Evolutionary conservation across 2,888 invertebrate species (phyloP).

Genomic region (Nipponacmea schrenckii): DNA sequence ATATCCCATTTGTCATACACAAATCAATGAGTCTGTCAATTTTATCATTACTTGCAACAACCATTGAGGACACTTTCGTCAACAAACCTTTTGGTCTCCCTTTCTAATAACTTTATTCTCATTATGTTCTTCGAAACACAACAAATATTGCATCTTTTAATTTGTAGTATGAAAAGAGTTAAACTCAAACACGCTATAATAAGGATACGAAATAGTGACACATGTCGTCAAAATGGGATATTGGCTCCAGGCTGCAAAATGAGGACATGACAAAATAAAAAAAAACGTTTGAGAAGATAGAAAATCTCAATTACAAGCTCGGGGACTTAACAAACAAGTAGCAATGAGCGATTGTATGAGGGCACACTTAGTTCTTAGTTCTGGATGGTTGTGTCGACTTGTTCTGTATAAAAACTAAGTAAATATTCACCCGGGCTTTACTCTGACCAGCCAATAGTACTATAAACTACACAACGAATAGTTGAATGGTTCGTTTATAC

Average conservation of each 20-base stretch:
- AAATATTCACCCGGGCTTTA: not conserved
- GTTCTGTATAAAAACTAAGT: not conserved
- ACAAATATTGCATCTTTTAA: not conserved
- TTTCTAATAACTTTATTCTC: not conserved
- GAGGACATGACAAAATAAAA: not conserved
- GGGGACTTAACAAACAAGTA: conserved; percentile 8
- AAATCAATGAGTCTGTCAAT: no score
- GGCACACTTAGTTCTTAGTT: conserved; percentile 6
- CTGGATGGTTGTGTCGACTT: not conserved
- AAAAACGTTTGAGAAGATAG: not conserved
- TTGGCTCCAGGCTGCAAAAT: not conserved
- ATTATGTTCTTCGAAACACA: not conserved
- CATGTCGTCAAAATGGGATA: conserved; percentile 4
- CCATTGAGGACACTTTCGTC: no score
- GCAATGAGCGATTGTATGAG: not conserved
- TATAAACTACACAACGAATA: conserved; percentile 5
- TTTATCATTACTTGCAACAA: no score
- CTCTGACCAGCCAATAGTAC: not conserved
- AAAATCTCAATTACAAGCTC: conserved; percentile 4
- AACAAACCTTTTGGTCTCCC: no score
- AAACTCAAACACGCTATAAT: conserved; percentile 2
- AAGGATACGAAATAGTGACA: not conserved
- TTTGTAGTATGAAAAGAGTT: not conserved
- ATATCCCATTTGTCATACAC: no score
- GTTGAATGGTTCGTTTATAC: not conserved